Base-by-base conservation (phyloP, 2,113 vertebrate genomes). In the Paramisgurnus dabryanus region DNA sequence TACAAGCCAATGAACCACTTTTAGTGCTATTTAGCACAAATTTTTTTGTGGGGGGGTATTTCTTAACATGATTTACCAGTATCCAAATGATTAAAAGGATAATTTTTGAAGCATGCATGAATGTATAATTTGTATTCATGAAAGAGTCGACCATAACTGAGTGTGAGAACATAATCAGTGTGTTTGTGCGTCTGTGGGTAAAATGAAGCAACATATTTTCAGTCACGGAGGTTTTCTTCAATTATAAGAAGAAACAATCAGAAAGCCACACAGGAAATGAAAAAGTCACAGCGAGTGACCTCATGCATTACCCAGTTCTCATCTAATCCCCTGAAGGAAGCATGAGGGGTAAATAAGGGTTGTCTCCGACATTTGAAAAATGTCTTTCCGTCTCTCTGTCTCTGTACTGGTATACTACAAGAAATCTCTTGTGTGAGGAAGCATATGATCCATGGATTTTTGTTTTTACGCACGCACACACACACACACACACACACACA, bases 231-330 rank as follows among this genome's bases (percentile, higher is more conserved):
- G 83, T 90, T 89, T 90, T 75, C 76, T 84, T 43, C 86, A 78
- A 91, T 91, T 90, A 92, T 70, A 80, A 86, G 80, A 41, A 87
- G 83, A 85, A 86, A 86, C 85, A 90, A 82, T 82, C 72, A 88
- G 79, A 87, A 75, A 85, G 84, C 85, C 68, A 5, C 86, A 88
- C 88, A 91, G 90, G 91, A 92, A 92, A 92, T 91, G 76, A 92
- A 92, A 91, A 83, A 84, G 86, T 82, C 83, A 82, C 71, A 80
- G 83, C 76, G 80, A 82, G 84, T 88, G 85, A 84, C 85, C 85
- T 57, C 27, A 60, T 53, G 61, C 22, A 50, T 65, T 53, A 65
- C 45, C 39, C 41, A 2, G 60, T 45, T 57, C 70, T 65, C 69
- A 57, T 45, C 15, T 66, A 74, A 80, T 80, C 70, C 49, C 79